Evolutionary conservation across 2,797 vertebrate genomes (phyloP).

Genomic region (Takifugu rubripes): DNA sequence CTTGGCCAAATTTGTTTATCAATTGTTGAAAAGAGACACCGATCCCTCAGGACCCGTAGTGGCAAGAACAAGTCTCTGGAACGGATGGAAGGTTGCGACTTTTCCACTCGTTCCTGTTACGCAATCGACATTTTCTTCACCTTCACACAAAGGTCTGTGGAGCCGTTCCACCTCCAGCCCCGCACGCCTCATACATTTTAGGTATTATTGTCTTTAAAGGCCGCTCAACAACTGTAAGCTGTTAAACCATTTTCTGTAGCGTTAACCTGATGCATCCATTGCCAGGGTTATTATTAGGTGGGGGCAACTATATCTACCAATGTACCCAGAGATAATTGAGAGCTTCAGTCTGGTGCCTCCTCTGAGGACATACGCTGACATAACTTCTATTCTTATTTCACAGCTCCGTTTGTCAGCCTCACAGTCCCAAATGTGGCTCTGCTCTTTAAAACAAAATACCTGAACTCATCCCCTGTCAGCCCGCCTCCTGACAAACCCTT

Average conservation of each 20-base stretch:
- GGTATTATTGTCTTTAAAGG: constrained; percentile 20
- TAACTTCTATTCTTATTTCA: constrained; percentile 3
- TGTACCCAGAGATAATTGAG: constrained; percentile 16
- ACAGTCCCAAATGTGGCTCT: too few species aligned
- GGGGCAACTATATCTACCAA: constrained; percentile 26
- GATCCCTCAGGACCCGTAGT: too few species aligned
- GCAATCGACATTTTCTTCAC: constrained; percentile 11
- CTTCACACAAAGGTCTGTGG: neutral
- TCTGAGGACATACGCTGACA: constrained; percentile 7
- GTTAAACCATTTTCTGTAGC: constrained; percentile 45
- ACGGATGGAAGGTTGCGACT: neutral
- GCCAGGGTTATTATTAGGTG: constrained; percentile 38
- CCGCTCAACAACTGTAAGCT: constrained; percentile 33
- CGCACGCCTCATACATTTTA: constrained; percentile 16
- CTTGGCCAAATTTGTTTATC: too few species aligned
- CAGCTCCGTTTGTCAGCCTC: neutral
- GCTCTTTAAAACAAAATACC: too few species aligned
- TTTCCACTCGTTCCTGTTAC: constrained; percentile 5
- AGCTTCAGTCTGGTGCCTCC: constrained; percentile 8
- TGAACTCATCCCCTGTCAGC: neutral
- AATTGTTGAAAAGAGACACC: too few species aligned
- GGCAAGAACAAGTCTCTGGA: neutral
- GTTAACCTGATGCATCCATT: constrained; percentile 33
- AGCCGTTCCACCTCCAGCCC: constrained; percentile 8
- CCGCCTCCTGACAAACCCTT: neutral